Evolutionary conservation across 2,888 invertebrate genomes (phyloP), one percentile per base, ranked within the genome.

Genomic region (Melieria omissa): DNA sequence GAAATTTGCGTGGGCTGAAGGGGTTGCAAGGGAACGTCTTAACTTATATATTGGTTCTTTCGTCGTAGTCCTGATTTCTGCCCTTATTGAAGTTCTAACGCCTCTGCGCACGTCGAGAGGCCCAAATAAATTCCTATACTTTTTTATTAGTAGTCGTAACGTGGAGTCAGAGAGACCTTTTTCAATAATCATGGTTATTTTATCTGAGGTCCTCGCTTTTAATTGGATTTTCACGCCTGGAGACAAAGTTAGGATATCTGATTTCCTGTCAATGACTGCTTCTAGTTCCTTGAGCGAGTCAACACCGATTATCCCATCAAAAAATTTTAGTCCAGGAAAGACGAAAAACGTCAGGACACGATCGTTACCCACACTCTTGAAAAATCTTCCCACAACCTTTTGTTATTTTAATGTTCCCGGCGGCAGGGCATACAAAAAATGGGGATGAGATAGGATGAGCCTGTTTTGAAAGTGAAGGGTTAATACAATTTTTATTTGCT

Each of bases 221-320:
- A 54, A 46, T 49, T 8, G 49, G 12, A 49, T 49, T 49, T 49
- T 49, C 9, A 49, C 12, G 49, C 12, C 12, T 10, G 49, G 49
- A 10, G 72, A 9, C 68, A 55, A 67, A 42, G 5, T 69, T 16
- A 70, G 44, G 4, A 57, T 45, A 44, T 70, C 70, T 9, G 67
- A 52, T 70, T 74, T 74, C 45, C 72, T 54, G 16, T 75, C 73
- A 47, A 73, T 75, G 8, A 78, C 60, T 29, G 74, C 73, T n/a
- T 71, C 62, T 7, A 76, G 54, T 16, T 75, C 41, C 8, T 72
- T 72, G n/a, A 75, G 16, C 0, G 73, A 71, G 29, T 75, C 73
- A 5, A 73, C 73, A 3, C 75, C 73, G 12, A 71, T 73, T 47
- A 75, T 62, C 29, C 73, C 70, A 44, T 73, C 62, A 46, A 70